These are phyloP conservation scores for Donacobius atricapilla DNA, from an alignment of 2,113 vertebrate genomes.

Conservation along the genomic window DNA sequence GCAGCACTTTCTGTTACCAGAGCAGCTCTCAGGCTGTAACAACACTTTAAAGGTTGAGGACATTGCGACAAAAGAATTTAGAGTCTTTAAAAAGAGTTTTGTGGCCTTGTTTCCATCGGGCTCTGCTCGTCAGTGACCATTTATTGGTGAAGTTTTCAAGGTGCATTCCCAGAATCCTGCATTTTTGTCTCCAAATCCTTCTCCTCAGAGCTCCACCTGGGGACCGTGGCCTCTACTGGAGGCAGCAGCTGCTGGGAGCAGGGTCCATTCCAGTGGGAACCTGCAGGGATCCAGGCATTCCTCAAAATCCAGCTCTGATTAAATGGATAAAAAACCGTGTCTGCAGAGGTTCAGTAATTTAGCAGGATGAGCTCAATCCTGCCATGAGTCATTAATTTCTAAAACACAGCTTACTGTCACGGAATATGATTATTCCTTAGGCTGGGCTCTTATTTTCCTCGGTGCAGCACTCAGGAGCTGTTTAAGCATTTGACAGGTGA, in stretches of 20 bases:
- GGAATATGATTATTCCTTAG: constrained; percentile 19
- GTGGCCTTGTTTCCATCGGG: neutral
- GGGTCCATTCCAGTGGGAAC: neutral
- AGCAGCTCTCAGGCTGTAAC: neutral
- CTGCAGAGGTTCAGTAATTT: neutral
- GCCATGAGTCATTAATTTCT: constrained; percentile 52
- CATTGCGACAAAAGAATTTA: neutral
- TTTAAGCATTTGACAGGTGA: neutral
- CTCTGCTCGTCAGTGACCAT: accelerated
- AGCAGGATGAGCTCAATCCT: constrained; percentile 43
- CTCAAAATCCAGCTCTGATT: neutral
- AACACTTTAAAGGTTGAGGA: neutral
- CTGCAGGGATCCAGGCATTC: neutral
- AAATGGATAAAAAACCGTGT: neutral
- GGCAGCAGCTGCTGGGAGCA: neutral
- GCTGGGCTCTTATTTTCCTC: neutral
- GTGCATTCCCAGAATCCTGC: neutral
- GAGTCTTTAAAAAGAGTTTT: neutral
- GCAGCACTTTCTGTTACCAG: neutral
- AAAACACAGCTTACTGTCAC: constrained; percentile 28
- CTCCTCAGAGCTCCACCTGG: neutral
- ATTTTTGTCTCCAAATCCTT: accelerated
- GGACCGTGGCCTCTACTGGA: accelerated
- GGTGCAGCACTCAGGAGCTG: neutral
- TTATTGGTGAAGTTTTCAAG: neutral